Percentiles rank a stretch among this genome's conserved stretches.
Evolutionary conservation across 2,888 invertebrate species (phyloP).

Genomic region (Hoplodrina blanda): DNA sequence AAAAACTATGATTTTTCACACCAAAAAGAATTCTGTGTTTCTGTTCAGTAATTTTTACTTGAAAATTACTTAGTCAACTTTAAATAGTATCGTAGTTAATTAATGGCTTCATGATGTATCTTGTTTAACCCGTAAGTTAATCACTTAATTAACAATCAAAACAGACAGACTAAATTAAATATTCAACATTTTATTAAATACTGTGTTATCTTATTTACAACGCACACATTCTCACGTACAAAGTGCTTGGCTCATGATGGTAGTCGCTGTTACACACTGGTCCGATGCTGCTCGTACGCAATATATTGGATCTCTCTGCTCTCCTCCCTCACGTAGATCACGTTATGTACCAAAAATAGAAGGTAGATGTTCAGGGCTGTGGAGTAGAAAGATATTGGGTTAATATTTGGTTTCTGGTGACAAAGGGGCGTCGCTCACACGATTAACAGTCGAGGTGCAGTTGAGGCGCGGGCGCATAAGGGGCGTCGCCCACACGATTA

Average conservation of each 20-base stretch:
- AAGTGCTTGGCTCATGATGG: slow-evolving; percentile 1
- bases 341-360: slow-evolving; percentile 77
- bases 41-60: too few species aligned
- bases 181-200: slow-evolving; percentile 39
- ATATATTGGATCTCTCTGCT: slow-evolving; percentile 76
- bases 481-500: too few species aligned
- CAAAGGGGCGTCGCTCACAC: too few species aligned
- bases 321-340: slow-evolving; percentile 73
- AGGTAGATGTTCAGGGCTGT: slow-evolving; percentile 80
- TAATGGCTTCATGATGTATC: too few species aligned
- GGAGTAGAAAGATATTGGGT: background rate
- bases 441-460: too few species aligned
- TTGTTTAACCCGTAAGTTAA: too few species aligned
- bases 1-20: too few species aligned
- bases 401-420: background rate
- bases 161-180: background rate
- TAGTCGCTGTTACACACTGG: slow-evolving; percentile 30
- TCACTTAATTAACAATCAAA: slow-evolving; percentile 25
- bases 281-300: slow-evolving; percentile 68
- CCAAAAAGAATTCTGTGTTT: too few species aligned
- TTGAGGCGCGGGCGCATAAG: too few species aligned
- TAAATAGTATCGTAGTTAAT: too few species aligned
- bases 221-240: slow-evolving; percentile 20
- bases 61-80: too few species aligned
- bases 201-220: slow-evolving; percentile 34